phyloP scores from a whole-genome alignment of 1,140 invertebrate genomes.

The Listronotus bonariensis region DNA sequence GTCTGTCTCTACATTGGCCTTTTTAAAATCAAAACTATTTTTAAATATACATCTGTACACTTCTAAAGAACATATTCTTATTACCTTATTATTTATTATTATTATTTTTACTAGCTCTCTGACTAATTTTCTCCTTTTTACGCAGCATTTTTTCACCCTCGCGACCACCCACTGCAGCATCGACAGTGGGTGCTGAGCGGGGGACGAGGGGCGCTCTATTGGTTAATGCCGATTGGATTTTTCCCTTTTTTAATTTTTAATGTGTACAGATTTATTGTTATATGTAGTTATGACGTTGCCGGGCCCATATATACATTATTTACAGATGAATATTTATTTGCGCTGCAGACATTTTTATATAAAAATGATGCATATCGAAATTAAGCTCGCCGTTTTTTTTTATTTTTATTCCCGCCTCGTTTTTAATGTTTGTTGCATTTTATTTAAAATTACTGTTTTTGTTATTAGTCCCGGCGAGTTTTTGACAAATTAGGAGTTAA shows the following conservation, averaged over 20 bases:
- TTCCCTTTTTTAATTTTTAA: conserved; percentile 42
- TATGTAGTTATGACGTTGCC: conserved; percentile 44
- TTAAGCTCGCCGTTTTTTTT: conserved; percentile 34
- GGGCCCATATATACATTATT: conserved; percentile 39
- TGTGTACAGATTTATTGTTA: conserved; percentile 46
- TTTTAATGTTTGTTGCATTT: conserved; percentile 10
- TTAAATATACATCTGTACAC: too few relatives aligned
- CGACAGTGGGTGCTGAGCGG: not conserved
- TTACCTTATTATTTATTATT: too few relatives aligned
- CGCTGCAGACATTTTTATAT: conserved; percentile 42
- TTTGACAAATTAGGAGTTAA: too few relatives aligned
- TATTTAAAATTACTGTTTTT: conserved; percentile 8
- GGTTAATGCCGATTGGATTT: conserved; percentile 43
- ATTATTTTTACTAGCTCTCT: too few relatives aligned
- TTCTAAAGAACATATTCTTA: too few relatives aligned
- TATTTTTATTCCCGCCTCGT: conserved; percentile 1
- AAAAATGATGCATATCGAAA: conserved; percentile 46
- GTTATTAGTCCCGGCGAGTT: not conserved
- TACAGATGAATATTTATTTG: conserved; percentile 46
- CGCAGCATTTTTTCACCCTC: not conserved
- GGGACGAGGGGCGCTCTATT: conserved; percentile 19
- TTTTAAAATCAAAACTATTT: too few relatives aligned
- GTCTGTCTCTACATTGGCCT: too few relatives aligned
- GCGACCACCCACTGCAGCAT: conserved; percentile 1
- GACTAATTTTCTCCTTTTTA: too few relatives aligned